Conservation (phyloP, 2,113 vertebrate genomes). For the Ciconia stormi region DNA sequence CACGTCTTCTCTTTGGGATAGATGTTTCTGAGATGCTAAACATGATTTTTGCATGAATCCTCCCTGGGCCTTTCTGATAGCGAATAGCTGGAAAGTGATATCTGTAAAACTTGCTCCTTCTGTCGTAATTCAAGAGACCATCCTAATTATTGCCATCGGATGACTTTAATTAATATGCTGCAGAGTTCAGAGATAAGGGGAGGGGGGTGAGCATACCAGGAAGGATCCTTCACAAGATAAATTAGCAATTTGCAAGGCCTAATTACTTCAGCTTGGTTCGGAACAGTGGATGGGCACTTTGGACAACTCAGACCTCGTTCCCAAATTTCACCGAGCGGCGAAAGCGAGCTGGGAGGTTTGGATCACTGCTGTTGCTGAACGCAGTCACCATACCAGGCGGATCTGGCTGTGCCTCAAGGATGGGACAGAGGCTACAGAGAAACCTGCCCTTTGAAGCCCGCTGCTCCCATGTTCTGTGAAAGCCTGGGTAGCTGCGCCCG, state of each 20-base stretch:
- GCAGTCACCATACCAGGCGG: not conserved
- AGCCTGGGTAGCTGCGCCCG: accelerated
- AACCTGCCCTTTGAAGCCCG: not conserved
- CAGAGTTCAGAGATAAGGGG: not conserved
- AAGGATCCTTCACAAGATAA: not conserved
- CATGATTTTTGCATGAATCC: not conserved
- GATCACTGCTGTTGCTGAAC: not conserved
- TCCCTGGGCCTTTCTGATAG: not conserved
- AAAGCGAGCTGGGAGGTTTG: not conserved
- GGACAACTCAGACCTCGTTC: not conserved
- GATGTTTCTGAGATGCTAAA: not conserved
- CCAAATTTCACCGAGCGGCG: not conserved
- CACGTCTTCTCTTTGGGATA: not conserved
- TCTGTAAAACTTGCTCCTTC: not conserved
- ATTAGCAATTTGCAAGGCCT: not conserved
- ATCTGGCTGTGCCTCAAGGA: not conserved
- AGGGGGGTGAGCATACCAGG: not conserved
- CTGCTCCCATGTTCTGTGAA: not conserved
- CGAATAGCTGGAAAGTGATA: not conserved
- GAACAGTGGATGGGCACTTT: not conserved
- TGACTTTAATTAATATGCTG: conserved; percentile 21
- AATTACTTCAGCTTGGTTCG: not conserved
- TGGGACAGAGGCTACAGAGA: not conserved
- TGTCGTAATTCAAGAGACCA: not conserved
- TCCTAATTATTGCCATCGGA: conserved; percentile 7